Evolutionary conservation across 1,140 invertebrate species (phyloP).

Genomic region (Plodia interpunctella): DNA sequence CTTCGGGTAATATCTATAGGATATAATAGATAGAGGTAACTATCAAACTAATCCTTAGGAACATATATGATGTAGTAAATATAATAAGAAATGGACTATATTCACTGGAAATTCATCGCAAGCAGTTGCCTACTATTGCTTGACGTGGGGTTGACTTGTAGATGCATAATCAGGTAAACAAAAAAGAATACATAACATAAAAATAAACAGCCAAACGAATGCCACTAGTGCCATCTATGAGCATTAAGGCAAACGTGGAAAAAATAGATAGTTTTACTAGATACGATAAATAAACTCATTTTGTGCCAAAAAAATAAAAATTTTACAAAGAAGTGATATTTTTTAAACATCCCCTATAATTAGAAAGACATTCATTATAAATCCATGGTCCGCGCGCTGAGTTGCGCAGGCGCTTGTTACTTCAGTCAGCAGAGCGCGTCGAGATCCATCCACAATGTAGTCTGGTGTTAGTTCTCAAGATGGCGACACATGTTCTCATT

Average conservation of each 20-base stretch:
- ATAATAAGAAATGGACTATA: no score
- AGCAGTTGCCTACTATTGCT: no score
- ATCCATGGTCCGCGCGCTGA: slow-evolving; percentile 46
- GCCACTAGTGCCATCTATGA: slow-evolving; percentile 29
- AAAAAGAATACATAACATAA: no score
- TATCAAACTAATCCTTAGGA: no score
- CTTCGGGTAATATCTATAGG: no score
- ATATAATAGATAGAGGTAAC: no score
- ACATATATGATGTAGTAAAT: no score
- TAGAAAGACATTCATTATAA: slow-evolving; percentile 26
- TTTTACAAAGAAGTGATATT: neutral
- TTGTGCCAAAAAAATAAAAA: neutral
- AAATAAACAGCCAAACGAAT: no score
- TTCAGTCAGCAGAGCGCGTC: slow-evolving; percentile 32
- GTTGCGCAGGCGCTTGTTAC: slow-evolving; percentile 50
- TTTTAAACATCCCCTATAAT: slow-evolving; percentile 37
- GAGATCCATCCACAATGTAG: slow-evolving; percentile 32
- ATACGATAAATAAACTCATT: neutral
- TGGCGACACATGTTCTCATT: slow-evolving; percentile 44
- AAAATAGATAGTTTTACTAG: neutral
- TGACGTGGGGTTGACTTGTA: no score
- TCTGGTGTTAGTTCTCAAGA: slow-evolving; percentile 39
- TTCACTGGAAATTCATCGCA: no score
- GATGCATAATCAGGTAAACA: no score
- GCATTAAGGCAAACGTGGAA: neutral